Evolutionary conservation across 2,888 invertebrate species (phyloP).

Genomic region (Linnaemya tessellans): DNA sequence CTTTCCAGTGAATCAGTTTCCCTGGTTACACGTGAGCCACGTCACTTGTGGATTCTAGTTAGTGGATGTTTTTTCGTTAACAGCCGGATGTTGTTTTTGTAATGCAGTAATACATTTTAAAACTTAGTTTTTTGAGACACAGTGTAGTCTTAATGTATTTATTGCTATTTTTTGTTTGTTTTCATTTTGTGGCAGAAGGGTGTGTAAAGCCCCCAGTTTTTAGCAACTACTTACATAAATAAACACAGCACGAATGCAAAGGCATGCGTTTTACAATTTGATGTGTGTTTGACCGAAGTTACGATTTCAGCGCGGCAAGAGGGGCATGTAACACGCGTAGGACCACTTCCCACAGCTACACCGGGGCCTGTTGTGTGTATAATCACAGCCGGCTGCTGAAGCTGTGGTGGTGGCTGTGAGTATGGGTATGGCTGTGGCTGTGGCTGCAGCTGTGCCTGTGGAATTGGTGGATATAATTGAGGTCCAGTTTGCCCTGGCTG

Average conservation of each 20-base stretch:
- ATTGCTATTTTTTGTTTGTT: too few species aligned
- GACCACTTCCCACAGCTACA: constrained; percentile 76
- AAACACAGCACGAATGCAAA: constrained; percentile 80
- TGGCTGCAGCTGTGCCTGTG: constrained; percentile 46
- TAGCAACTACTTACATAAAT: constrained; percentile 77
- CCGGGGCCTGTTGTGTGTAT: constrained; percentile 77
- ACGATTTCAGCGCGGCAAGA: constrained; percentile 84
- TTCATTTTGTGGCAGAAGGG: too few species aligned
- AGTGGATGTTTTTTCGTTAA: too few species aligned
- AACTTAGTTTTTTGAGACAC: too few species aligned
- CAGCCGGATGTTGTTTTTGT: too few species aligned
- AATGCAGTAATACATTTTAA: too few species aligned
- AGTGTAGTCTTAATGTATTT: too few species aligned
- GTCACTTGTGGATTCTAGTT: too few species aligned
- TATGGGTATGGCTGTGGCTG: constrained; percentile 55
- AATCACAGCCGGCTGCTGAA: constrained; percentile 77
- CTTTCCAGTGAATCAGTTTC: not conserved
- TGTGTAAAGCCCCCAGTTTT: not conserved
- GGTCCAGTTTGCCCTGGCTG: constrained; percentile 69
- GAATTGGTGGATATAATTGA: constrained; percentile 47
- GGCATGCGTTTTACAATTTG: constrained; percentile 80
- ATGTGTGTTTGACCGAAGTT: constrained; percentile 82
- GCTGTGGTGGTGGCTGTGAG: constrained; percentile 71
- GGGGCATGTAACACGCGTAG: constrained; percentile 82
- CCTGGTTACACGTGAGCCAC: not conserved